phyloP scores from a whole-genome alignment of 1,140 invertebrate genomes.

The Drosophila arizonae region DNA sequence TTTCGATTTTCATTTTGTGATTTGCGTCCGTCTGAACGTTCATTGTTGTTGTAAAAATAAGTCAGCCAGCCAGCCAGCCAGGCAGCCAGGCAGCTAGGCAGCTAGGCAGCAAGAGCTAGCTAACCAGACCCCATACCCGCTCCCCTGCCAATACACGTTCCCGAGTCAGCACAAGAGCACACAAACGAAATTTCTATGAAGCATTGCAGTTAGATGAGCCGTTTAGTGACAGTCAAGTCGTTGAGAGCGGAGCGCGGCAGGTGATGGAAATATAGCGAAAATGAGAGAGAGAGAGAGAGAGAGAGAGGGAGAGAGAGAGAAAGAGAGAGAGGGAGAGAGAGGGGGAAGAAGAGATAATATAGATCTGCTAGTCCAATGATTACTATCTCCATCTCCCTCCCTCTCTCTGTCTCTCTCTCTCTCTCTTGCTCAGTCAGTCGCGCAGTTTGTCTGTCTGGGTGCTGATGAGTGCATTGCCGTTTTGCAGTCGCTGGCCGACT shows the following conservation, averaged over 20 bases:
- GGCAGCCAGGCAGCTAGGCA: slow-evolving; percentile 22
- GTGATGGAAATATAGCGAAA: neutral
- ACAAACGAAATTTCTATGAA: slow-evolving; percentile 80
- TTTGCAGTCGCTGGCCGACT: slow-evolving; percentile 57
- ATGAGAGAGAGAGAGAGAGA: neutral
- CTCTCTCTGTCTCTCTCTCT: neutral
- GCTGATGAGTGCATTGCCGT: slow-evolving; percentile 59
- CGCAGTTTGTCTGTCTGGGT: slow-evolving; percentile 5
- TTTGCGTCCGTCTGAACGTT: slow-evolving; percentile 53
- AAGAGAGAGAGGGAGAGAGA: neutral
- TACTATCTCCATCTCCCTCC: slow-evolving; percentile 2
- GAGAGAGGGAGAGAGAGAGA: neutral
- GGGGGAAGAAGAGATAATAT: neutral
- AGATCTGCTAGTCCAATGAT: slow-evolving; percentile 18
- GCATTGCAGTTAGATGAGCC: slow-evolving; percentile 82
- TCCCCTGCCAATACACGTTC: slow-evolving; percentile 26
- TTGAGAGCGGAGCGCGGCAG: slow-evolving; percentile 26
- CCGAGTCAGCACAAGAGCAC: slow-evolving; percentile 16
- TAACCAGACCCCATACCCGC: slow-evolving; percentile 9
- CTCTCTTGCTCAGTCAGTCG: too few species aligned
- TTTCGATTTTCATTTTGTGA: slow-evolving; percentile 80
- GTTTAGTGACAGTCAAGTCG: slow-evolving; percentile 80
- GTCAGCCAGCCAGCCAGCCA: slow-evolving; percentile 44
- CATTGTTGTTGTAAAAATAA: slow-evolving; percentile 79
- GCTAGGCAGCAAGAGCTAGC: slow-evolving; percentile 25